Base-by-base conservation (phyloP, 2,888 invertebrate species). In the Syrista parreyssii region DNA sequence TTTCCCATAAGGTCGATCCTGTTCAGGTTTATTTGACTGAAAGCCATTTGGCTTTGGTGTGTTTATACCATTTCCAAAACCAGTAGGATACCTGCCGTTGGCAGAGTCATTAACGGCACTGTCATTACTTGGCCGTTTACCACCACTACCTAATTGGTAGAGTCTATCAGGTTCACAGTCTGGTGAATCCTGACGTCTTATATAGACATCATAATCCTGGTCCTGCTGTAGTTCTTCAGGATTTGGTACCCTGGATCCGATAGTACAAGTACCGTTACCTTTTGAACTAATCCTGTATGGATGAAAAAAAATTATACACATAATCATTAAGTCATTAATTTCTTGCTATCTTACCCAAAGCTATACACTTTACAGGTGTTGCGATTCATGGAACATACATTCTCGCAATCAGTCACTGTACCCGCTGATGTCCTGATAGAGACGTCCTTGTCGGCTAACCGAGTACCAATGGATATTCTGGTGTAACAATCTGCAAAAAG, bases 171-270 rank as follows among this genome's bases (percentile, higher is more conserved):
- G 73, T 34, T 83, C 81, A 40, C 87, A 87, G 30, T 82, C 11
- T 1, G 83, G 82, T 6, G 84, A 79, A 34, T 79, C 80, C 75
- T 82, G 85, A 12, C 73, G 78, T 75, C 80, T 94, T 71, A 93
- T 91, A 86, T 94, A 95, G 75, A 94, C 91, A 89, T 95, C 95
- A 88, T 93, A 95, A 87, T 95, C 94, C n/a, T 93, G 92, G 89
- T 95, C 93, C 79, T 90, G 88, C 77, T 92, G 89, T 15, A 94
- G 92, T 73, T 93, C 93, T 73, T 92, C 91, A 12, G 93, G 92
- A 79, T 92, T 92, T 12, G 93, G 91, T 82, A 92, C 88, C 78
- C 92, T 91, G 71, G 91, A 88, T 78, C 93, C 93, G 79, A 95
- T 87, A 79, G 93, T 93, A 87, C 95, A 95, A 12, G 93, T 93